Base-by-base conservation (phyloP, 2,888 invertebrate genomes). In the Biston betularia region DNA sequence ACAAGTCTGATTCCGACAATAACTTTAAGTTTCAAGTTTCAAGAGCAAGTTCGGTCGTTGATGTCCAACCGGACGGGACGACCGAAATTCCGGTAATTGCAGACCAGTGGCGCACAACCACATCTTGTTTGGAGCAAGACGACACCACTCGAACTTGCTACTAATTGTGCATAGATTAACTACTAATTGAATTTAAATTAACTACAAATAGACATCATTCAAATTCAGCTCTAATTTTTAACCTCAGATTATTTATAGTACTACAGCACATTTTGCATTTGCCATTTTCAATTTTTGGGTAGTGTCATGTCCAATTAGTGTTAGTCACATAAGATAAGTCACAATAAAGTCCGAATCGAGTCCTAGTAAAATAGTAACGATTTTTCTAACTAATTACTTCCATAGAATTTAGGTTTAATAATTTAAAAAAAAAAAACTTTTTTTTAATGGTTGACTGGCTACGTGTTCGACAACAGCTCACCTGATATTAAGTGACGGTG, bases 51-150 rank as follows among this genome's bases (percentile, higher is more conserved):
- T 72, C 68, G 70, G 69, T 61, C 46, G 71, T 65, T 70, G 76
- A 79, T 78, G 78, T 79, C 79, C 78, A 76, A 73, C 68, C 62
- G 65, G 66, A 46, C 35, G 38, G 53, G 53, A 54, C 62, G 56
- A 63, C 68, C 62, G 61, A 69, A 72, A 72, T 72, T 70, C 68
- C 63, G 66, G 71, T 73, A 71, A 73, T 73, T 73, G 70, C 53
- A 63, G 59, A 63, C 67, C 59, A 63, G 62, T 48, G 63, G 61
- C 58, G 52, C 56, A 53, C 61, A 54, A 67, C 69, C 68, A 60
- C 71, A 64, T 62, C 59, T 59, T 69, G 66, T 66, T 71, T 65
- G 67, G 46, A 45, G 42, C 64, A 65, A 68, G 67, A 63, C 55
- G 60, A 64, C 70, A 63, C 72, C 54, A 59, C 58, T 59, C 54